Base-by-base conservation (phyloP, 2,888 invertebrate genomes). In the Lasioglossum calceatum region DNA sequence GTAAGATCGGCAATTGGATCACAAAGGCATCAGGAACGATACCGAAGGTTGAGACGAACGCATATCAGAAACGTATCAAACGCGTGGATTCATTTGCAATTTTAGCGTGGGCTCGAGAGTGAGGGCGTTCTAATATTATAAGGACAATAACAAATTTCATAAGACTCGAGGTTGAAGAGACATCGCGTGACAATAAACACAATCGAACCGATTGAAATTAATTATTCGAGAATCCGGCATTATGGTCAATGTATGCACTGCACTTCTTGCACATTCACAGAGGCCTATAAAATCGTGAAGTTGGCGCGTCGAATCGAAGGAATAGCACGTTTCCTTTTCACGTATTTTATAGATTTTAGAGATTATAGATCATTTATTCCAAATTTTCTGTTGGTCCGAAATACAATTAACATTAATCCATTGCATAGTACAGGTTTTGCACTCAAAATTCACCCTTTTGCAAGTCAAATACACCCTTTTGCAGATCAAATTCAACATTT, bases 211-310 rank as follows among this genome's bases (percentile, higher is more conserved):
- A 86, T 87, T 76, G 72, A 83, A 85, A 82, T 79, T 74, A 77
- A 83, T 83, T 42, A 82, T 12, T 32, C 44, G 44, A 58, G 12
- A 82, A 78, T 79, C 77, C 71, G 92, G 89, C 91, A 88, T 90
- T 91, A 92, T 87, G 84, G 85, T 67, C 67, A 80, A 80, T 83
- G 83, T 84, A 82, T 89, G 91, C 90, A 92, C 90, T 88, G 91
- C 87, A 93, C 91, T 85, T 81, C 84, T 87, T 85, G 91, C 92
- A 91, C 91, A 87, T 90, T 91, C 83, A 86, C 90, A 84, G 86
- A 90, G 86, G 87, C 91, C 89, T 90, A 90, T 78, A 77, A 64
- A 82, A 81, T 73, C 71, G 79, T 54, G 32, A 39, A 70, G 50
- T 54, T 76, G 80, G 70, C 32, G 27, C 54, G 39, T 74, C 73